Conservation (phyloP, 1,140 invertebrate species). For the Ectropis grisescens region DNA sequence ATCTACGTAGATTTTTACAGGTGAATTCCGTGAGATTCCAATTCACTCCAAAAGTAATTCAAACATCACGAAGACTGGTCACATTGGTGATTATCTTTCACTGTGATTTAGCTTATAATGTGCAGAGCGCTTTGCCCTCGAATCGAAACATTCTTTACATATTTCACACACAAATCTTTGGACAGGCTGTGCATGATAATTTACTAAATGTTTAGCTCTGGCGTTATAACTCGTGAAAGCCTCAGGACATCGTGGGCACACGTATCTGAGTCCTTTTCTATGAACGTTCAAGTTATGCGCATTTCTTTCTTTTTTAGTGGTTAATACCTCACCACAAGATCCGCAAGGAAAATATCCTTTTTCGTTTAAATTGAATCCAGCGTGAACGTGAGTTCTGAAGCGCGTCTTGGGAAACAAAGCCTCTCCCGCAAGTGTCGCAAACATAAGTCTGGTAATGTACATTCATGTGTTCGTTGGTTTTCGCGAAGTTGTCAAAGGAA, state of each 20-base stretch:
- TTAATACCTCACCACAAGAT: constrained; percentile 80
- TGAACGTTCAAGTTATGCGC: constrained; percentile 42
- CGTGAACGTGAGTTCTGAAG: constrained; percentile 70
- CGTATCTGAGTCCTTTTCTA: constrained; percentile 45
- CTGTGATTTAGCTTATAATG: constrained; percentile 27
- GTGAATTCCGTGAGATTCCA: too few species aligned
- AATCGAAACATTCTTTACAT: constrained; percentile 35
- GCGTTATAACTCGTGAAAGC: constrained; percentile 45
- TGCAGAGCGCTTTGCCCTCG: constrained; percentile 34
- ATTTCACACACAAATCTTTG: constrained; percentile 25
- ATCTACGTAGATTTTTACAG: too few species aligned
- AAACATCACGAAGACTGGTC: too few species aligned
- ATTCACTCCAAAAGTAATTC: too few species aligned
- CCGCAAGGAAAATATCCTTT: constrained; percentile 78
- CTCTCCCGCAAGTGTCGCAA: constrained; percentile 75
- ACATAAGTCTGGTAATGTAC: constrained; percentile 71
- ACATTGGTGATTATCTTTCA: too few species aligned
- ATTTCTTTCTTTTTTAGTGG: constrained; percentile 40
- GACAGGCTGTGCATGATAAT: constrained; percentile 30
- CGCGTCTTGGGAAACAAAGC: constrained; percentile 71
- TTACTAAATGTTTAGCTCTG: constrained; percentile 43
- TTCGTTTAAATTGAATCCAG: constrained; percentile 47
- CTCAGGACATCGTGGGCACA: constrained; percentile 48
- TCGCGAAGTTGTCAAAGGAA: constrained; percentile 32
- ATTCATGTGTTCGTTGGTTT: constrained; percentile 59